Evolutionary conservation across 1,140 invertebrate species (phyloP), one percentile per base, ranked within the genome.

Genomic region (Danaus melanippus): DNA sequence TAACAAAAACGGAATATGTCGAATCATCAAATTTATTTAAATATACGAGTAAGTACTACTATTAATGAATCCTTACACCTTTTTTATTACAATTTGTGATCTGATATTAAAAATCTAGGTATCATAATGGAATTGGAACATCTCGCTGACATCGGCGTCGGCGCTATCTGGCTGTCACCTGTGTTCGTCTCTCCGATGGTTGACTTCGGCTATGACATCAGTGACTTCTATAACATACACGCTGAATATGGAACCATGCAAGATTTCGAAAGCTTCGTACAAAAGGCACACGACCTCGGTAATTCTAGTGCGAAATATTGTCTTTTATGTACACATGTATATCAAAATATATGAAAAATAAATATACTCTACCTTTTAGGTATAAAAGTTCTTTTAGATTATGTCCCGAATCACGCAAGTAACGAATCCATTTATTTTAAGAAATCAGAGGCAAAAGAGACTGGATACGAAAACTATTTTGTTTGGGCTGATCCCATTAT

Each of bases 321-420:
- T 32, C 7, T 32, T 32, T 32, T 32, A 32, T 32, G 21, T 15
- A 15, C 15, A 15, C n/a, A n/a, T n/a, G n/a, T 8, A 32, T 32
- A 32, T 32, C 21, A 32, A 15, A 15, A 32, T 32, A 32, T 32
- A 32, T 32, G 21, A 32, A 32, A 7, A 32, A 32, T 15, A 32
- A 7, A 32, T 32, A 32, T 32, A 32, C 21, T 32, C 21, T 32
- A 5, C 21, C 21, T 32, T 32, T 32, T 32, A 75, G 67, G 68
- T 39, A 56, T 76, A 6, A 71, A 67, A 59, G 66, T 81, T 0
- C 76, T 93, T 2, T 57, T 93, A 56, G 93, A 94, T 70, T 91
- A 92, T 53, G 91, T 93, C 8, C 93, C 93, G 1, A 94, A 95
- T 76, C 92, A 95, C 62, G 91, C 92, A 0, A 92, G 92, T 41